Conservation (phyloP, 2,797 vertebrate genomes). For the Gouania willdenowi region DNA sequence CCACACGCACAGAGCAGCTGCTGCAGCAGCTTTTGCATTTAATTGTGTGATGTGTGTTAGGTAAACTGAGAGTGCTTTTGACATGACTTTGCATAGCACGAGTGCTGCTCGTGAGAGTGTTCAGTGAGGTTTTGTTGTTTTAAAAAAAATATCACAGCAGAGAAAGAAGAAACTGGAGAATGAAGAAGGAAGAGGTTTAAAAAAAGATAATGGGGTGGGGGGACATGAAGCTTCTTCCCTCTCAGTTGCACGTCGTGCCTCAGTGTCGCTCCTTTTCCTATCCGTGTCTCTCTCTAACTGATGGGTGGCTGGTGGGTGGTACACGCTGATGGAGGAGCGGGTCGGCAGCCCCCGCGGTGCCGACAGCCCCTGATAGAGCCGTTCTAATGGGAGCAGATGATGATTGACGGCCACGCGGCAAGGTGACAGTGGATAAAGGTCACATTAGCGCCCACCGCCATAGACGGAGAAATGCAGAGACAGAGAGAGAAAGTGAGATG, state of each 20-base stretch:
- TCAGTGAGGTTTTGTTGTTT: not conserved
- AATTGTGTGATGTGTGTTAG: slow-evolving; percentile 35
- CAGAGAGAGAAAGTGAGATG: slow-evolving; percentile 3
- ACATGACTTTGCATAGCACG: slow-evolving; percentile 18
- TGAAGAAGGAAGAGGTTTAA: not conserved
- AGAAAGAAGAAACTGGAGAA: not conserved
- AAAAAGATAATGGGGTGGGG: not conserved
- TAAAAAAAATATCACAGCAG: not conserved
- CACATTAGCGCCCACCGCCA: slow-evolving; percentile 61
- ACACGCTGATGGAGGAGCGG: slow-evolving; percentile 1
- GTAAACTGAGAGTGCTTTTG: slow-evolving; percentile 41
- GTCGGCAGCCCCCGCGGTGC: slow-evolving; percentile 17
- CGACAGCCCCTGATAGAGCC: slow-evolving; percentile 64
- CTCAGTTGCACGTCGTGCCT: not conserved
- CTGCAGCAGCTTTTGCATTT: slow-evolving; percentile 22
- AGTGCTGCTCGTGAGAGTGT: not conserved
- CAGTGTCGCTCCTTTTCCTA: not conserved
- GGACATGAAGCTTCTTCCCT: not conserved
- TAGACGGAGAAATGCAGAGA: slow-evolving; percentile 19
- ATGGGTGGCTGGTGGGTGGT: slow-evolving; percentile 11
- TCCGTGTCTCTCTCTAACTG: not conserved
- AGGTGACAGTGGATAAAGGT: slow-evolving; percentile 71
- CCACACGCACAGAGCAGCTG: slow-evolving; percentile 30
- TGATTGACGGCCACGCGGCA: slow-evolving; percentile 63
- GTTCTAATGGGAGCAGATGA: slow-evolving; percentile 61